Evolutionary conservation across 2,113 vertebrate species (phyloP), one percentile per base, ranked within the genome.

Genomic region (Perca fluviatilis): DNA sequence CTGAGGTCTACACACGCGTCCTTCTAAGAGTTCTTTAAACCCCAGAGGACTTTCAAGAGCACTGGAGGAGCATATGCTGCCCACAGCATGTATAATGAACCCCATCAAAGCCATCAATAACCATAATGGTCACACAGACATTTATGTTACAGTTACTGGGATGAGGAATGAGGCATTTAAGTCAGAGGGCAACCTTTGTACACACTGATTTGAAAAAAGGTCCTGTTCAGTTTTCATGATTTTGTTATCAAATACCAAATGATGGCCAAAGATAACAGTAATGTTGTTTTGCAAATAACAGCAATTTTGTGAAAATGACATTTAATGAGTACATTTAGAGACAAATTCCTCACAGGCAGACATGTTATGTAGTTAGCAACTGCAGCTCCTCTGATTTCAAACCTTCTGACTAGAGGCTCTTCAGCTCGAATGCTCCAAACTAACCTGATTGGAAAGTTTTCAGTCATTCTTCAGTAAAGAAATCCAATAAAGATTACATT

Each of bases 51-150:
- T 87, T 78, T 89, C 84, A 89, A 90, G 91, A 90, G 84, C 88
- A 83, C 13, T 40, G 79, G 69, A 91, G 89, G 89, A 92, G 79
- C 94, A 93, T 88, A 89, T 91, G 92, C 82, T 85, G 86, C 89
- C 82, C 92, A 86, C 92, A 93, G 94, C 94, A 84, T 92, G 90
- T 91, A 92, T 93, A 95, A 94, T 91, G 93, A 92, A 84, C 85
- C 79, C 91, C 86, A 86, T 90, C 93, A 89, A 86, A 86, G 75
- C 85, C 91, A 94, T 95, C 94, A 94, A 95, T 95, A 95, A 95
- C 90, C 81, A 54, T 94, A 93, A 94, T 94, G 91, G 90, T 90
- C 83, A 89, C 83, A 73, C 60, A 83, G 94, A 93, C 91, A 79
- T 93, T 94, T 88, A 93, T 93, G 92, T 89, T 93, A 91, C 89